Conservation (phyloP, 1,140 invertebrate genomes). For the Aphaenogaster ashmeadi region DNA sequence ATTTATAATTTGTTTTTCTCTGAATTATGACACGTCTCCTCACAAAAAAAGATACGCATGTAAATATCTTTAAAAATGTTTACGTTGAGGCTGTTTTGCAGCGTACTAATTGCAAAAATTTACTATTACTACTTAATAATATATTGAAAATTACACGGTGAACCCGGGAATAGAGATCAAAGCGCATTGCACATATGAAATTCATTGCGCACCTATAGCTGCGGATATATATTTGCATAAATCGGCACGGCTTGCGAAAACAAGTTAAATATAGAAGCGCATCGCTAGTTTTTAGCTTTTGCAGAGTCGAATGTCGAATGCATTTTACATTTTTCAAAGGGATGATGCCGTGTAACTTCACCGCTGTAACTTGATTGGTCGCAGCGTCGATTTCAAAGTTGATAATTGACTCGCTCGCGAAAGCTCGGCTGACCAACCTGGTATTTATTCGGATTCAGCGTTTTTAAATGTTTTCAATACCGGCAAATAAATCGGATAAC, state of each 20-base stretch:
- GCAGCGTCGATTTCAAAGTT: conserved; percentile 65
- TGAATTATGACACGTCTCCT: not conserved
- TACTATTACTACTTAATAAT: conserved; percentile 28
- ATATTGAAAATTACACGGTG: conserved; percentile 25
- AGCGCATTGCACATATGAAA: conserved; percentile 33
- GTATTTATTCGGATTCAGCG: conserved; percentile 37
- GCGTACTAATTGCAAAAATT: conserved; percentile 31
- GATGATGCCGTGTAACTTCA: conserved; percentile 60
- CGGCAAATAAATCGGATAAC: conserved; percentile 2
- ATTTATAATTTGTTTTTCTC: not conserved
- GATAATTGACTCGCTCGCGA: conserved; percentile 62
- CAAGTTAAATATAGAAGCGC: conserved; percentile 62
- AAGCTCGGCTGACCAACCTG: conserved; percentile 12
- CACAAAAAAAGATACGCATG: not conserved
- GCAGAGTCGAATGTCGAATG: conserved; percentile 43
- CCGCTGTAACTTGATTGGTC: conserved; percentile 55
- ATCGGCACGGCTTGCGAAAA: conserved; percentile 50
- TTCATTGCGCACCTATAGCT: conserved; percentile 40
- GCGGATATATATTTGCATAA: conserved; percentile 58
- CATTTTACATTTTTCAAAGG: conserved; percentile 59
- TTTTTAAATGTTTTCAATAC: conserved; percentile 39
- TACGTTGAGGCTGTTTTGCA: not conserved
- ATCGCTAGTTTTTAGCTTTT: conserved; percentile 56
- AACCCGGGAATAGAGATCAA: conserved; percentile 37
- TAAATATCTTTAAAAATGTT: not conserved